Percentiles rank a stretch among this genome's conserved stretches.
Conservation (phyloP, 1,140 invertebrate species). For the Trigoniulus corallinus region DNA sequence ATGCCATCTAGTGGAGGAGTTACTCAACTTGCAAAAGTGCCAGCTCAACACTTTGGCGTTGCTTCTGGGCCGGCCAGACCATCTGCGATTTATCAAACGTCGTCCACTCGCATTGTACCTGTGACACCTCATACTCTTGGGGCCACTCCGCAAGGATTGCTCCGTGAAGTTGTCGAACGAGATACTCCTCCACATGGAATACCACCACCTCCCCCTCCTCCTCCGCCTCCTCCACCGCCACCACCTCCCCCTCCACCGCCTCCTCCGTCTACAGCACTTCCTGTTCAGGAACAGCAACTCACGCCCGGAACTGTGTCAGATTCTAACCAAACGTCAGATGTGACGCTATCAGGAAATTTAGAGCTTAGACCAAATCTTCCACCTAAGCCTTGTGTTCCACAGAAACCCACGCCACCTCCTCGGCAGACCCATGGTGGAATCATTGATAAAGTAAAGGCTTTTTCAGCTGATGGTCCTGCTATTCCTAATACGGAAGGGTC, state of each 20-base stretch:
- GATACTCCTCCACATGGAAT: not conserved
- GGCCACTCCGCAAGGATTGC: constrained; percentile 7
- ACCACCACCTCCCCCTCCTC: not conserved
- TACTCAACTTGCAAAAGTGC: no score
- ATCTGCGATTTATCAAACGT: constrained; percentile 41
- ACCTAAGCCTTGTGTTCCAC: constrained; percentile 44
- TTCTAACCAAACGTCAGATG: not conserved
- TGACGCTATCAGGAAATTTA: no score
- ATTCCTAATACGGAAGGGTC: constrained; percentile 7
- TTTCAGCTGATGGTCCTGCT: no score
- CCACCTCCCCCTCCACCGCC: not conserved
- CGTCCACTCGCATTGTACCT: constrained; percentile 59
- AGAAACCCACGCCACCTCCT: constrained; percentile 24
- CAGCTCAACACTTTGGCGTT: not conserved
- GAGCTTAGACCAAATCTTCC: constrained; percentile 51
- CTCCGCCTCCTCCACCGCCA: not conserved
- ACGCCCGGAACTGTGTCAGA: not conserved
- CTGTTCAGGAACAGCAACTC: not conserved
- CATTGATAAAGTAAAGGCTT: not conserved
- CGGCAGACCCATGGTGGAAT: constrained; percentile 25
- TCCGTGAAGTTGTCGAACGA: constrained; percentile 1
- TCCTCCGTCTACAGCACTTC: not conserved
- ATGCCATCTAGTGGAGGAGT: no score
- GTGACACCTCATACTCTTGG: constrained; percentile 55
- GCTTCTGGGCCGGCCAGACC: not conserved